These are phyloP conservation scores for Tangara arthus DNA, from an alignment of 2,797 vertebrate species.

Conservation along the genomic window DNA sequence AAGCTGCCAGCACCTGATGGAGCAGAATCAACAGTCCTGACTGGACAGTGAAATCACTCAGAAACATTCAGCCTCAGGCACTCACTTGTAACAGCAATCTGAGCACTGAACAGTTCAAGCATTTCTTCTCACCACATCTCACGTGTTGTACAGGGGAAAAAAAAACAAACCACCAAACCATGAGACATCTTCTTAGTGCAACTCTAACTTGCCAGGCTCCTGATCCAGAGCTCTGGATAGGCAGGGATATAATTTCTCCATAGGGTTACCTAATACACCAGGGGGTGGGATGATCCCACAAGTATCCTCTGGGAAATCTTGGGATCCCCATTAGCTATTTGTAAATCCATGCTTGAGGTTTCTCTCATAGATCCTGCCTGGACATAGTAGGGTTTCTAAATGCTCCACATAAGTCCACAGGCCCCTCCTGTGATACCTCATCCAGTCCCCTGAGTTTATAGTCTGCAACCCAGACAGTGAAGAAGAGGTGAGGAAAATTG, in stretches of 20 bases:
- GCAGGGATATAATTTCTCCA: not conserved
- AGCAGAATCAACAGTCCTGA: conserved; percentile 22
- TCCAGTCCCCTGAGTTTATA: not conserved
- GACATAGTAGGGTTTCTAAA: not conserved
- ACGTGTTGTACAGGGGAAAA: not conserved
- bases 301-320: not conserved
- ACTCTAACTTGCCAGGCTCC: not conserved
- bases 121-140: conserved; percentile 16
- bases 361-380: not conserved
- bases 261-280: not conserved
- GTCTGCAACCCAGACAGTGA: not conserved
- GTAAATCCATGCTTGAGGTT: not conserved
- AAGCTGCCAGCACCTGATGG: conserved; percentile 31
- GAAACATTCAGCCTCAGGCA: not conserved
- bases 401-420: not conserved
- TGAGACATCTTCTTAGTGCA: not conserved
- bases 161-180: not conserved
- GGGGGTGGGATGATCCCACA: not conserved
- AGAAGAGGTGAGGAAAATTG: not conserved
- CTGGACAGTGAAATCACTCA: not conserved
- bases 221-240: not conserved
- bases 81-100: conserved; percentile 10
- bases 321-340: not conserved
- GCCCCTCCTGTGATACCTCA: not conserved
- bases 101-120: not conserved